Evolutionary conservation across 1,140 invertebrate species (phyloP).

Genomic region (Drosophila paulistorum): DNA sequence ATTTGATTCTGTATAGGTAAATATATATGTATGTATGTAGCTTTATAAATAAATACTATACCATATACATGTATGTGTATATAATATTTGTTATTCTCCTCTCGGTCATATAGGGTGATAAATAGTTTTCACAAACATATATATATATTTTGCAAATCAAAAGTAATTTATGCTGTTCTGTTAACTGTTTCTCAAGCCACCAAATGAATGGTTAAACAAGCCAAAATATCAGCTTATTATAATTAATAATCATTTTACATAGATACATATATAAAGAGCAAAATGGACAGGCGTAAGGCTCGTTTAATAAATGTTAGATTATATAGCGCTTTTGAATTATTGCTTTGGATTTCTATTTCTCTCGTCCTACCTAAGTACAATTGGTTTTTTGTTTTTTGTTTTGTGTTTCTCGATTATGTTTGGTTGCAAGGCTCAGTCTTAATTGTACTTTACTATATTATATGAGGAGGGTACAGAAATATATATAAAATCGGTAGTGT

Average conservation of each 20-base stretch:
- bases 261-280: not conserved
- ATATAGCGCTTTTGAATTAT: not conserved
- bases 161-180: constrained; percentile 11
- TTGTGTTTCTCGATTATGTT: constrained; percentile 20
- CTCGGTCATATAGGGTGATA: not conserved
- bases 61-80: too few relatives aligned
- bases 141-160: not conserved
- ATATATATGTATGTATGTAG: constrained; percentile 19
- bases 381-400: constrained; percentile 5
- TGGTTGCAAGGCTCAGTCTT: constrained; percentile 46
- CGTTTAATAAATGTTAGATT: not conserved
- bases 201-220: not conserved
- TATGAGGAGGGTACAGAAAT: constrained; percentile 3
- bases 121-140: constrained; percentile 16
- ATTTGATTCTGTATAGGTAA: not conserved
- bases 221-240: constrained; percentile 3
- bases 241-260: too few relatives aligned
- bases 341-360: constrained; percentile 5
- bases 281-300: constrained; percentile 1
- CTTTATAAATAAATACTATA: constrained; percentile 13
- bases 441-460: constrained; percentile 34
- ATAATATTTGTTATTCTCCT: constrained; percentile 1
- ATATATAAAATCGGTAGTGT: not conserved
- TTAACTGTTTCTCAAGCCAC: constrained; percentile 5
- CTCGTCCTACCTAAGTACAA: constrained; percentile 1